Base-by-base conservation (phyloP, 2,113 vertebrate species). In the Pogonocichla stellata region DNA sequence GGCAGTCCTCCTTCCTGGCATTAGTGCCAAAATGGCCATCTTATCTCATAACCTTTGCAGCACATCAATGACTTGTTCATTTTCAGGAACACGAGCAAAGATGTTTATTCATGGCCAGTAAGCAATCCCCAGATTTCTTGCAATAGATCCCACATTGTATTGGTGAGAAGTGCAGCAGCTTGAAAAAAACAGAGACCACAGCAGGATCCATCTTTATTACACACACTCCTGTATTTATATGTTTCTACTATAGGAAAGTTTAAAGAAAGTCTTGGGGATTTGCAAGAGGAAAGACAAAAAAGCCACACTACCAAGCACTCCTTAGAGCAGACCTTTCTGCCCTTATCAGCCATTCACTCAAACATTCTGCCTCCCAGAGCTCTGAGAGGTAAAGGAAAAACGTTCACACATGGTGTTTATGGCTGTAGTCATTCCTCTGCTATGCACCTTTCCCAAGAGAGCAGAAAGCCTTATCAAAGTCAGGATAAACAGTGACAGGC, bases 51-150 rank as follows among this genome's bases (percentile, higher is more conserved):
- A 61, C 7, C 14, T 71, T 56, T 5, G 0, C 66, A 47, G 42
- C 40, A 48, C 18, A 24, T 43, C 40, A 28, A 3, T 20, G n/a
- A 19, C 36, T 24, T 0, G 0, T 60, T 90, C 22, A 5, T 87
- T 72, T 79, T 64, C 79, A 67, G 79, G 34, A 79, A 19, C 29
- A 38, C 0, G 0, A 20, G 45, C 54, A 87, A 77, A 86, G 13
- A 6, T 7, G 7, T 54, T 79, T 78, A 38, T 81, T 64, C 56
- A 9, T 36, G 43, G 56, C 33, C 43, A 25, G 26, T 28, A 79
- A 78, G 48, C 48, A 57, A 45, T 36, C 33, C 9, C 43, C 14
- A 42, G 0, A 53, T 93, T 91, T 79, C 15, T 71, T 20, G 64
- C 10, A 1, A 5, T 26, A 70, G 61, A 24, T 73, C 22, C 67